These are phyloP conservation scores for Lamellibrachia luymesi DNA, from an alignment of 1,140 invertebrate species.

Conservation along the genomic window DNA sequence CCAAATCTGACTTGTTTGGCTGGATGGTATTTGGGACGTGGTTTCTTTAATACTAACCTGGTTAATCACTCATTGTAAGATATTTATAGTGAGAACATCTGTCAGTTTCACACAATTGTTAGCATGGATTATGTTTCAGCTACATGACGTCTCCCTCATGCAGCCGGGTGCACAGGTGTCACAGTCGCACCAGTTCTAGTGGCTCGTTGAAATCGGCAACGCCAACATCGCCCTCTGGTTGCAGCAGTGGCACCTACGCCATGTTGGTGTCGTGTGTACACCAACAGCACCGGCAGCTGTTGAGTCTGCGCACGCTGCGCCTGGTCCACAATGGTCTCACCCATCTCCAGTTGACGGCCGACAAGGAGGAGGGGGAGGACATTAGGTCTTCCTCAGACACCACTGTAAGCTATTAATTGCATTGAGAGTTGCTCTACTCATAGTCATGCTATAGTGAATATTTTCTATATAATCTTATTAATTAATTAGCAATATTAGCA, in stretches of 20 bases:
- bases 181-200: neutral
- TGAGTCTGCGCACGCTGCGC: constrained; percentile 27
- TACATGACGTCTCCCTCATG: neutral
- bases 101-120: no score
- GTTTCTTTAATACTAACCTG: neutral
- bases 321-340: constrained; percentile 26
- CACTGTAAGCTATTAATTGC: neutral
- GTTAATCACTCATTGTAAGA: neutral
- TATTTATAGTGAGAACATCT: neutral
- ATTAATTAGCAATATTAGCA: no score
- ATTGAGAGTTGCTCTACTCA: no score
- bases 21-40: no score
- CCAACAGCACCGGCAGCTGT: constrained; percentile 21
- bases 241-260: constrained; percentile 2
- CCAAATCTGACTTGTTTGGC: no score
- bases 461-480: no score
- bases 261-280: constrained; percentile 16
- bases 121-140: no score
- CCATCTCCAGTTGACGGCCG: neutral
- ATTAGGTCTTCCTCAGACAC: neutral
- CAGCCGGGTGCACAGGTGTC: neutral
- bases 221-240: neutral
- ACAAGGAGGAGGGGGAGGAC: neutral
- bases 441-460: no score
- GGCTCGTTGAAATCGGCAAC: neutral